Base-by-base conservation (phyloP, 2,888 invertebrate species). In the Orthonevra nobilis region DNA sequence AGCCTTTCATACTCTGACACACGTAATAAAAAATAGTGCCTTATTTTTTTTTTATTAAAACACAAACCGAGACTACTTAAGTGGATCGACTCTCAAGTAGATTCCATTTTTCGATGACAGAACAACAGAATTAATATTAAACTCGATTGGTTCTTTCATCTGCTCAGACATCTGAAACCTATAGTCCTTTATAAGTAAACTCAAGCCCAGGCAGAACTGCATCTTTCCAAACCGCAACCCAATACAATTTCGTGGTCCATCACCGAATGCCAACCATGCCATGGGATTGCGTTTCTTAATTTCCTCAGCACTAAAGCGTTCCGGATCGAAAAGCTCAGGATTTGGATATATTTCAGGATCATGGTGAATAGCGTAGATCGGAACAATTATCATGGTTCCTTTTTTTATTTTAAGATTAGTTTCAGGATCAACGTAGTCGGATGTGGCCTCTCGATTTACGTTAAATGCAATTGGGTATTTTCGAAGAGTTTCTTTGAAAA, bases 281-380 rank as follows among this genome's bases (percentile, higher is more conserved):
- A 84, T 84, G 2, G 82, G 46, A 14, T 91, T 90, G 56, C 92
- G 85, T 17, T 87, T 88, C 0, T 89, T 86, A 73, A 90, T 90
- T 42, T 90, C 90, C 81, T 90, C 90, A 6, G 89, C 85, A 1
- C 87, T 86, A 84, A 93, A 93, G 82, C 92, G 89, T 26, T 92
- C 91, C 0, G 93, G 93, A 77, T 92, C 89, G 68, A 92, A 93
- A 38, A 88, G 89, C 4, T 91, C 87, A 0, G 93, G 93, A 9
- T 42, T 3, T 0, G 42, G 42, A 42, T 42, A 42, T 19, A 20
- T 20, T 1, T 42, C 20, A 10, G 42, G 85, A 84, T 87, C 84
- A 30, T 30, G 6, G 10, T 42, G 42, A 12, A 42, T 20, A 1
- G 42, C 20, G 10, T 20, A n/a, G 1, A 20, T 20, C 0, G 87